phyloP scores from a whole-genome alignment of 2,888 invertebrate species.

The Strigamia transsilvanica region DNA sequence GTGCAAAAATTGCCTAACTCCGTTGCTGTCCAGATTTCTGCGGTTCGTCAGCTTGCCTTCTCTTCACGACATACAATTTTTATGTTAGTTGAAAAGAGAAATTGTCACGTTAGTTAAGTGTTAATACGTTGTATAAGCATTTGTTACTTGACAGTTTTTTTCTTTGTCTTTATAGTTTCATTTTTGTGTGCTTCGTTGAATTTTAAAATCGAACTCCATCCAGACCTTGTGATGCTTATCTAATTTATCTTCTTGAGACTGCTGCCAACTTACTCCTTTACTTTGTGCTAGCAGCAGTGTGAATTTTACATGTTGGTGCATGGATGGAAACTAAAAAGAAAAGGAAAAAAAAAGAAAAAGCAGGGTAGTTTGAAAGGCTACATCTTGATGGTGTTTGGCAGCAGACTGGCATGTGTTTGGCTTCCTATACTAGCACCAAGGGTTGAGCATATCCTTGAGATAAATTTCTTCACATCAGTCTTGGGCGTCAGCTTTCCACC shows the following conservation, averaged over 20 bases:
- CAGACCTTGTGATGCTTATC: constrained; percentile 39
- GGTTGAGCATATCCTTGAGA: constrained; percentile 28
- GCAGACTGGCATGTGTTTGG: constrained; percentile 41
- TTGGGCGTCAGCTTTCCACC: constrained; percentile 45
- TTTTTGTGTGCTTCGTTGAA: not conserved
- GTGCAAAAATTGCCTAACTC: too few species aligned
- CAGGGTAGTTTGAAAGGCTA: constrained; percentile 5
- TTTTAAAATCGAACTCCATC: constrained; percentile 15
- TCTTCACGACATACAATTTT: too few species aligned
- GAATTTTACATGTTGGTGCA: constrained; percentile 33
- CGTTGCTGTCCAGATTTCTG: too few species aligned
- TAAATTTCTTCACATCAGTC: constrained; percentile 46
- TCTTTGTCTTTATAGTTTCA: not conserved
- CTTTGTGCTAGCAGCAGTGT: constrained; percentile 37
- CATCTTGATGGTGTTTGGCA: constrained; percentile 46
- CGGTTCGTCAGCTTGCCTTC: too few species aligned
- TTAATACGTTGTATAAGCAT: constrained; percentile 2
- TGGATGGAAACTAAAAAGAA: not conserved
- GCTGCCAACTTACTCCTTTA: constrained; percentile 6
- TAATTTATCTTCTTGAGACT: constrained; percentile 18
- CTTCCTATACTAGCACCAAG: constrained; percentile 1
- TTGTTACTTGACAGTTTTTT: not conserved
- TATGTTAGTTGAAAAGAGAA: too few species aligned
- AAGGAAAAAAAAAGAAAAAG: not conserved
- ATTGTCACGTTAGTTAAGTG: not conserved